Base-by-base conservation (phyloP, 2,113 vertebrate genomes). In the Amazona vittata region DNA sequence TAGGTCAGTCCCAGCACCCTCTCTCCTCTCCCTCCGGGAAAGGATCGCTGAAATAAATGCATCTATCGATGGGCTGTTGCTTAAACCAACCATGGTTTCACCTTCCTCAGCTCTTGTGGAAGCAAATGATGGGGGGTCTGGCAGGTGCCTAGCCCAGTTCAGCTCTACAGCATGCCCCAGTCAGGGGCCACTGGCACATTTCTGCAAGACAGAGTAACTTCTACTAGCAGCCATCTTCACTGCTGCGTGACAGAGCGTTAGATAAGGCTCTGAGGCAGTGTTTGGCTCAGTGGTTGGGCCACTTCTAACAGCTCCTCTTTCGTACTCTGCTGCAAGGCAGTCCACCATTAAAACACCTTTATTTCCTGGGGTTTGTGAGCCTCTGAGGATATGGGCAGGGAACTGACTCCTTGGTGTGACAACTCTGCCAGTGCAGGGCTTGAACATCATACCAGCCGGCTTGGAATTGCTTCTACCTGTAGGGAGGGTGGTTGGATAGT, bases 1-100 rank as follows among this genome's bases (percentile, higher is more conserved):
- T 99, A 60, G 99, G 99, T 99, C 71, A 98, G 99, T 98, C 57
- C 74, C 1, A 33, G 14, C 17, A 8, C 26, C 89, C 77, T 63
- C 46, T 49, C 68, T 57, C 43, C 13, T 7, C 74, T 53, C 26
- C 10, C 0, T 46, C 44, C 1, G 0, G n/a, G 35, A 67, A 74
- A 37, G 57, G n/a, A 20, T 24, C 0, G 0, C 70, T 73, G 8
- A 44, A 18, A 87, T 60, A 73, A 65, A 60, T 0, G 1, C 35
- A 43, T 75, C 52, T 64, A 9, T 37, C 19, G 22, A 21, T 0
- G 0, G 19, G 57, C 28, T 82, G 64, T 74, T 93, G 67, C 9
- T 90, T 93, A 64, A 80, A 69, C 12, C 0, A 0, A 41, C 52
- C 12, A 4, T 3, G 2, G n/a, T 24, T 77, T 43, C 28, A 39